Conservation (phyloP, 2,797 vertebrate genomes). For the Mus caroli region DNA sequence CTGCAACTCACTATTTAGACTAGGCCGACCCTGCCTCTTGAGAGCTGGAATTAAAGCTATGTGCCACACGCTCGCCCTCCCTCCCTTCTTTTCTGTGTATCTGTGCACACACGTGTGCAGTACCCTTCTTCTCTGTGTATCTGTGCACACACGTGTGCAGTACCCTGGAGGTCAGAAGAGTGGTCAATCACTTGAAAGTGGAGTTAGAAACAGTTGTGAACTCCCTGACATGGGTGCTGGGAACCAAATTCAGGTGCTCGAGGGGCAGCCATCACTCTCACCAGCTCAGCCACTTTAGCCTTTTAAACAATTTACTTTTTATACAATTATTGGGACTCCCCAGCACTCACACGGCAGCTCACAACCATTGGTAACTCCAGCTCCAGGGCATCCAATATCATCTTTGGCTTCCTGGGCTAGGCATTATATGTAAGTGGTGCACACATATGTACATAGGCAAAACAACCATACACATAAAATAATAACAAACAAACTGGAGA, state of each 20-base stretch:
- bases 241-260: not conserved
- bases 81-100: not conserved
- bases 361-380: not conserved
- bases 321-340: not conserved
- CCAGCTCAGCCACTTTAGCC: not conserved
- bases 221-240: not conserved
- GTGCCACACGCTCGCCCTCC: accelerated
- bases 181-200: not conserved
- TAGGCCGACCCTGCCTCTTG: not conserved
- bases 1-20: not conserved
- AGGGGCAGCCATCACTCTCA: not conserved
- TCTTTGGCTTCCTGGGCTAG: not conserved
- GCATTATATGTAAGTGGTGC: not conserved
- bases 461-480: not conserved
- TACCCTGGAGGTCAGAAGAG: not conserved
- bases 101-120: not conserved
- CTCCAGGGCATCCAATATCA: not conserved
- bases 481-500: not conserved
- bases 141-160: not conserved
- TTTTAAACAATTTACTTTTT: not conserved
- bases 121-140: too few species aligned
- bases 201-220: not conserved
- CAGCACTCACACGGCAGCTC: not conserved
- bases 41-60: not conserved
- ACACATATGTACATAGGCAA: not conserved